A percentile compares a stretch with the other conserved stretches of the same genome.
These are phyloP conservation scores for Pipistrellus pipistrellus DNA, from an alignment of 2,797 vertebrate genomes.

Conservation along the genomic window DNA sequence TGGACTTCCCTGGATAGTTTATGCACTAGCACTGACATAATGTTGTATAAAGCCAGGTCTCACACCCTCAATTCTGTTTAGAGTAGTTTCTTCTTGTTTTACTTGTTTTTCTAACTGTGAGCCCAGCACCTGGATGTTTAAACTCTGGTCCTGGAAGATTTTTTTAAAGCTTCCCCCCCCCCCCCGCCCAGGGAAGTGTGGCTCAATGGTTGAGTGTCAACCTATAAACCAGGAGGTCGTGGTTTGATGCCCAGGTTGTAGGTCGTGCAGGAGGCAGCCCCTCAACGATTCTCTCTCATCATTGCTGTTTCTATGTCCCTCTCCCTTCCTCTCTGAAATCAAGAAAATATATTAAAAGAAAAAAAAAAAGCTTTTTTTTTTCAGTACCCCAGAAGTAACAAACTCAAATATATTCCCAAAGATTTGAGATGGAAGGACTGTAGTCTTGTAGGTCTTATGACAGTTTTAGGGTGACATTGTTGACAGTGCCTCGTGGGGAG, in stretches of 20 bases:
- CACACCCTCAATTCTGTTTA: background rate
- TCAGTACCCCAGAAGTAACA: background rate
- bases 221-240: too few species aligned
- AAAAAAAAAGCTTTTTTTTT: too few species aligned
- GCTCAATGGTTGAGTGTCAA: too few species aligned
- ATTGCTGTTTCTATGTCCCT: too few species aligned
- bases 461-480: conserved; percentile 29
- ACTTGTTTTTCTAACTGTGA: background rate
- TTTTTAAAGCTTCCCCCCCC: background rate
- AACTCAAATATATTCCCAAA: conserved; percentile 2
- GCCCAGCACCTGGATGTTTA: conserved; percentile 15
- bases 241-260: too few species aligned
- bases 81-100: conserved; percentile 46
- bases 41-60: background rate
- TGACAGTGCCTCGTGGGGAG: background rate
- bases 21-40: background rate
- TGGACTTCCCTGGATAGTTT: background rate
- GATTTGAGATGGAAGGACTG: background rate
- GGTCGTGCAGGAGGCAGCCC: too few species aligned
- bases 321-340: too few species aligned
- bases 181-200: too few species aligned
- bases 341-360: too few species aligned
- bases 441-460: background rate
- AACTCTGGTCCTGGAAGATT: background rate
- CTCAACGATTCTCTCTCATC: too few species aligned